Evolutionary conservation across 2,888 invertebrate species (phyloP), one percentile per base, ranked within the genome.

Genomic region (Ornithoptera priamus): DNA sequence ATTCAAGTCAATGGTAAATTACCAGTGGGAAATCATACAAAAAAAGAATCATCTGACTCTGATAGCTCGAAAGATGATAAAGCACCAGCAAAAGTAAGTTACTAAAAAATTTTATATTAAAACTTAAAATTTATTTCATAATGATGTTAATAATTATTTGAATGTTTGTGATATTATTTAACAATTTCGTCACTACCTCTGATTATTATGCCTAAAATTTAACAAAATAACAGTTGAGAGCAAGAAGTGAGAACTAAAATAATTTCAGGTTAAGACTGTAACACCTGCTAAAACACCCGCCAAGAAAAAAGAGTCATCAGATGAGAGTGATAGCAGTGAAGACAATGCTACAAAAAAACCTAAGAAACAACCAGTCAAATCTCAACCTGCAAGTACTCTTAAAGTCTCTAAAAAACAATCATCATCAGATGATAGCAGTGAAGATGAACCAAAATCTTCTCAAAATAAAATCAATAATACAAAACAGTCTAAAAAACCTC

Each of bases 181-280:
- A 66, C 64, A 75, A 76, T 69, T 85, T 90, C 88, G 90, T 90
- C 90, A 90, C 90, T 90, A 90, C 90, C 90, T 89, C 90, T 90
- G 84, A 58, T 50, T 60, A 65, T 64, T 20, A 62, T 57, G 3
- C 7, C 10, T 22, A 22, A 58, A 58, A 58, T 22, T n/a, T 12
- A 58, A 58, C 7, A 36, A 56, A n/a, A n/a, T 15, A 42, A 22
- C 30, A 22, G 12, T 50, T 17, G 6, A 18, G 18, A 12, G 0
- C 22, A 50, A 18, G 36, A 39, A 5, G 2, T 58, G 22, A 24
- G 1, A 53, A 15, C 64, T 69, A n/a, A 64, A 17, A n/a, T 58
- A 10, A 22, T 73, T 76, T 57, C 60, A 80, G 78, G 71, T 65
- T 17, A 76, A 75, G 63, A 68, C 73, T 50, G 58, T 63, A 20